Percentiles rank a stretch among this genome's conserved stretches.
Evolutionary conservation across 2,797 vertebrate species (phyloP).

Genomic region (Acanthis flammea): DNA sequence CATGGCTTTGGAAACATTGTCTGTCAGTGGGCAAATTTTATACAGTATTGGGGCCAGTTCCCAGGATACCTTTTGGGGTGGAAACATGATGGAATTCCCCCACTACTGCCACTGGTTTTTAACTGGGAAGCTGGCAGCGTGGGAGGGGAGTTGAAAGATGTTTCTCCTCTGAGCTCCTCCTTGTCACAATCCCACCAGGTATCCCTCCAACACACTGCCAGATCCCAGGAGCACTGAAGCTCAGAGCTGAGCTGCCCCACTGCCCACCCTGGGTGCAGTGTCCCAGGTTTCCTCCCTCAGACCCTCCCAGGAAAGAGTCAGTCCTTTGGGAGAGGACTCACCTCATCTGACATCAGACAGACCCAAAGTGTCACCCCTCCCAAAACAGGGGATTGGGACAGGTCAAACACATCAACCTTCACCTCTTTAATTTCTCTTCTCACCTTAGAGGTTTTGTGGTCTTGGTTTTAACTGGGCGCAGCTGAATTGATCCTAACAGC

Average conservation of each 20-base stretch:
- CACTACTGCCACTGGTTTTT: neutral
- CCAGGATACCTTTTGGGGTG: neutral
- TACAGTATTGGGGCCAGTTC: neutral
- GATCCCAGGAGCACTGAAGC: neutral
- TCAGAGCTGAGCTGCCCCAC: neutral
- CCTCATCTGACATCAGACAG: neutral
- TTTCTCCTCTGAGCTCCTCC: neutral
- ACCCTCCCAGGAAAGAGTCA: neutral
- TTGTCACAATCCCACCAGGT: neutral
- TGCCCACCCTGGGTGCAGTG: neutral
- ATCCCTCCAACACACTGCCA: neutral
- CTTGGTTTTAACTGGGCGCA: neutral
- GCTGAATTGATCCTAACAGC: neutral
- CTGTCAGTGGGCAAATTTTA: neutral
- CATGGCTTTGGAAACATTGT: accelerated
- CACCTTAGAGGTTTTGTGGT: neutral
- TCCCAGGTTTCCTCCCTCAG: neutral
- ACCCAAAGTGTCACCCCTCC: neutral
- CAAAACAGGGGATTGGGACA: neutral
- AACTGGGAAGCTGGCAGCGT: neutral
- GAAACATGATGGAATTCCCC: neutral
- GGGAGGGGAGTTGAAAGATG: neutral
- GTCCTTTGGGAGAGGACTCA: neutral
- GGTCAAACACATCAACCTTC: neutral
- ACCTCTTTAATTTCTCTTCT: neutral